phyloP scores from a whole-genome alignment of 2,113 vertebrate species.

The Sinocyclocheilus anophthalmus region DNA sequence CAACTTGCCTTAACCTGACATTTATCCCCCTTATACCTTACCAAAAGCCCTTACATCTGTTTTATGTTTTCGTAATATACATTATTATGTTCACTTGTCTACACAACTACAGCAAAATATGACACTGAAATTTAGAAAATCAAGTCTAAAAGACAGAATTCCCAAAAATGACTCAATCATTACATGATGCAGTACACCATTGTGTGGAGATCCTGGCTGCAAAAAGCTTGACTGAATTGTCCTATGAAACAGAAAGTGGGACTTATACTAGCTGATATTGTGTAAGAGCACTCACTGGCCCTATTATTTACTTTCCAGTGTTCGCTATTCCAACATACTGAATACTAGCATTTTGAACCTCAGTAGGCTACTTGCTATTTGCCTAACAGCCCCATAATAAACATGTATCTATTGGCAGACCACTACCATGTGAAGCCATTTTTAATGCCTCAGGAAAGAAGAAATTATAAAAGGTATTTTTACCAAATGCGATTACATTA shows the following conservation, averaged over 20 bases:
- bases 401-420: background rate
- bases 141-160: background rate
- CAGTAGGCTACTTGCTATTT: background rate
- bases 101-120: background rate
- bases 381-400: background rate
- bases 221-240: background rate
- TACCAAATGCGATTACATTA: too few species aligned
- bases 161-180: background rate
- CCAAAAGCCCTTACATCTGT: too few species aligned
- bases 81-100: background rate
- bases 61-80: background rate
- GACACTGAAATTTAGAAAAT: background rate
- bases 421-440: too few species aligned
- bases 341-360: background rate
- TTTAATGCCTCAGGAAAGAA: too few species aligned
- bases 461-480: too few species aligned
- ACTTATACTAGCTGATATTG: background rate
- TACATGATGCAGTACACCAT: background rate
- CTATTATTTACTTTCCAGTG: background rate
- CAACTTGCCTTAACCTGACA: too few species aligned
- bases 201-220: background rate
- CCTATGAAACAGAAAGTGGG: background rate
- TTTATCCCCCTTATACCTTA: too few species aligned
- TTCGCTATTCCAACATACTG: background rate
- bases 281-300: background rate